Percentiles rank a stretch among this genome's conserved stretches.
These are phyloP conservation scores for Drosophila affinis DNA, from an alignment of 2,888 invertebrate species.

Conservation along the genomic window DNA sequence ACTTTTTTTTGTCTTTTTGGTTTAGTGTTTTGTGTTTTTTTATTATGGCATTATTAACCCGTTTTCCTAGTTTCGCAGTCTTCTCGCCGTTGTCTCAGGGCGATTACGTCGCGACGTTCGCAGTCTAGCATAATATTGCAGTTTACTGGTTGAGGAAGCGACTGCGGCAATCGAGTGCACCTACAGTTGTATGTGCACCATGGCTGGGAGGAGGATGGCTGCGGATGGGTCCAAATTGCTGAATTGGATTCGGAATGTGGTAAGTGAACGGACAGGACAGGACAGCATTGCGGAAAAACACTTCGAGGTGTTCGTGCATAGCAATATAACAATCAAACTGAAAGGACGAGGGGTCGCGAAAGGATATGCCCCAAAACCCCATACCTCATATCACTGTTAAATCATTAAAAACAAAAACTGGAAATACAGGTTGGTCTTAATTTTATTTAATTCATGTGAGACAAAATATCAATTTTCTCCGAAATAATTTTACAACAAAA, in stretches of 20 bases:
- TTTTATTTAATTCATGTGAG: too few relatives aligned
- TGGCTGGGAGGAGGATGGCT: constrained; percentile 11
- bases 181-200: constrained; percentile 22
- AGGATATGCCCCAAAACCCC: too few relatives aligned
- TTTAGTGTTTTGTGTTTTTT: constrained; percentile 16
- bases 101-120: constrained; percentile 42
- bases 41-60: constrained; percentile 79
- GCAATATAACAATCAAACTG: background rate
- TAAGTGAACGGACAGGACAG: constrained; percentile 28
- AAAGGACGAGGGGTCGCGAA: too few relatives aligned
- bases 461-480: too few relatives aligned
- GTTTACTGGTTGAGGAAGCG: constrained; percentile 37
- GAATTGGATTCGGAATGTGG: constrained; percentile 19
- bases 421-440: too few relatives aligned
- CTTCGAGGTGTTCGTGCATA: background rate
- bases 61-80: constrained; percentile 71
- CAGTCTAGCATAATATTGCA: constrained; percentile 45
- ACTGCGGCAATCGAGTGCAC: constrained; percentile 34
- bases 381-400: too few relatives aligned
- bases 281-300: background rate
- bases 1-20: constrained; percentile 28
- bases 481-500: too few relatives aligned
- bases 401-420: too few relatives aligned
- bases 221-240: background rate
- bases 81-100: constrained; percentile 37